Base-by-base conservation (phyloP, 2,113 vertebrate genomes). In the Climacteris rufus region DNA sequence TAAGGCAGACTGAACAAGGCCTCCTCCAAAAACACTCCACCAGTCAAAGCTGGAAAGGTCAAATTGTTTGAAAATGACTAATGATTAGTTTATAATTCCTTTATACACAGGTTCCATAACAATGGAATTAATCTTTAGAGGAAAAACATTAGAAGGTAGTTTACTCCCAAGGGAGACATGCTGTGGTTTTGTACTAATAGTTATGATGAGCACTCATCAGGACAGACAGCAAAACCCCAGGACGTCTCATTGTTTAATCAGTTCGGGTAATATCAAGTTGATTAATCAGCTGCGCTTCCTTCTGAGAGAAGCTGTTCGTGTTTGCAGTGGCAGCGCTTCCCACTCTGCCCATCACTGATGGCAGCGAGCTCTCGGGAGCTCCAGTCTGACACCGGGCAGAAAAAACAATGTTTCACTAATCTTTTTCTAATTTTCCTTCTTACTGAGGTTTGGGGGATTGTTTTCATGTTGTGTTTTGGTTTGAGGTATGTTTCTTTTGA, bases 31-130 rank as follows among this genome's bases (percentile, higher is more conserved):
- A 96, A 75, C 93, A 86, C 89, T 92, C 85, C 56, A 65, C 20
- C 39, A 92, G 80, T 84, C 68, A 59, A 95, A 97, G 93, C 95
- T 91, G 89, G 91, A 98, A 98, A 98, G 98, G 98, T 97, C 98
- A 98, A 98, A 98, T 96, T 98, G 98, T 98, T 98, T 98, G 96
- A 98, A 98, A 98, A 98, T 96, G 92, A 97, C 95, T 97, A 95
- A 97, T 98, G 98, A 98, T 98, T 98, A 99, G 99, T 99, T 99
- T 98, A 99, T 95, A 85, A 98, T 98, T 98, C 96, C 97, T 96
- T 97, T 98, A 98, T 98, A 97, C 97, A 96, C 97, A 98, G 98
- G 98, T 99, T 98, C 98, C 98, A 96, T 98, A 99, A 98, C 98
- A 98, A 98, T 98, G 97, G 97, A 98, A 98, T 98, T 98, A 98